Conservation (phyloP, 2,113 vertebrate genomes). For the Ptychochromis oligacanthus region DNA sequence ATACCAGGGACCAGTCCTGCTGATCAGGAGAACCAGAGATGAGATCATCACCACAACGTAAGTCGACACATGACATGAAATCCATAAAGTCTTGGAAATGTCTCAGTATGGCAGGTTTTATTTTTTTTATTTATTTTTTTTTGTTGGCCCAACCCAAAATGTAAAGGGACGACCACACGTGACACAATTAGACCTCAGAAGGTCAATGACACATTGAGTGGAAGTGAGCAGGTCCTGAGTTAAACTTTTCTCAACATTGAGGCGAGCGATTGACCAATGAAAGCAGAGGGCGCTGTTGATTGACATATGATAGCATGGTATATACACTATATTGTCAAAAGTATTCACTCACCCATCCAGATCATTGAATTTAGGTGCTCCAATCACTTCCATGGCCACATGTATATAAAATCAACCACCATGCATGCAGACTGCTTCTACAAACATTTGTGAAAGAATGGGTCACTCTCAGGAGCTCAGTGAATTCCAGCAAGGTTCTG, state of each 20-base stretch:
- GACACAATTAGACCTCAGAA: background rate
- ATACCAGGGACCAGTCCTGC: conserved; percentile 89
- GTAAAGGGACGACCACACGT: background rate
- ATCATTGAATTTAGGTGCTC: no score
- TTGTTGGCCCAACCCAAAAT: background rate
- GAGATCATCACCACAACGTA: conserved; percentile 94
- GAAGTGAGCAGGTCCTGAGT: background rate
- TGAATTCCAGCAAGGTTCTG: no score
- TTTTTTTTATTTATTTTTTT: no score
- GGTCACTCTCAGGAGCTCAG: no score
- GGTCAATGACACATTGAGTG: background rate
- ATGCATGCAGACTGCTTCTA: no score
- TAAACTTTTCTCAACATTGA: background rate
- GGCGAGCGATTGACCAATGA: background rate
- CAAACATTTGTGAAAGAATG: no score
- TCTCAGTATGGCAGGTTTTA: background rate
- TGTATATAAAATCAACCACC: no score
- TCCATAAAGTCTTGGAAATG: background rate
- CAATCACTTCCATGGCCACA: no score
- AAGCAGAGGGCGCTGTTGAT: background rate
- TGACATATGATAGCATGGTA: background rate
- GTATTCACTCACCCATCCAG: no score
- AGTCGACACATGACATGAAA: conserved; percentile 51
- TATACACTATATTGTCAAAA: no score
- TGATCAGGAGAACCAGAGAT: conserved; percentile 91